A percentile compares a stretch with the other conserved stretches of the same genome.
Conservation (phyloP, 2,113 vertebrate species). For the Reinhardtius hippoglossoides region DNA sequence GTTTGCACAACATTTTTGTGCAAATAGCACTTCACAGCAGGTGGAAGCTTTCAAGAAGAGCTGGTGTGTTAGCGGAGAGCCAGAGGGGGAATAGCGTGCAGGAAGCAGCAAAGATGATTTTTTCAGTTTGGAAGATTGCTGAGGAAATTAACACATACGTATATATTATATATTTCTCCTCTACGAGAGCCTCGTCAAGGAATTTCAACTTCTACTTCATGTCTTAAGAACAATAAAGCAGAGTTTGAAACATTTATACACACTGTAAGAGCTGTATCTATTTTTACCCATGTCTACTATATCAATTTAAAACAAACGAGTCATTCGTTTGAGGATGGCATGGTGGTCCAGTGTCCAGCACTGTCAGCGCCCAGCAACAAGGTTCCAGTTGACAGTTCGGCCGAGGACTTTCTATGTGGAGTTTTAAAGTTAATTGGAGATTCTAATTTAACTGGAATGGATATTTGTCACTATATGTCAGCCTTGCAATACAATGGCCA, state of each 20-base stretch:
- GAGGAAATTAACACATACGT: conserved; percentile 13
- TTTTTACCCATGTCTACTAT: neutral
- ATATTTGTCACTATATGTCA: too few species aligned
- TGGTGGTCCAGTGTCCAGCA: too few species aligned
- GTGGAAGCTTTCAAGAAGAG: conserved; percentile 58
- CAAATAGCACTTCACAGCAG: conserved; percentile 40
- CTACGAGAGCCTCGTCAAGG: neutral
- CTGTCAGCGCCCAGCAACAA: too few species aligned
- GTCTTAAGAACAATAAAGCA: neutral
- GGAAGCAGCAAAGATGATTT: conserved; percentile 16
- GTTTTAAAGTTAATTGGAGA: too few species aligned
- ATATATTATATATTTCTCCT: neutral
- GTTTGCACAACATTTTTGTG: conserved; percentile 36
- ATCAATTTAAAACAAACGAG: neutral
- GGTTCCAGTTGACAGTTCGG: too few species aligned
- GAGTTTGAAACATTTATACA: neutral
- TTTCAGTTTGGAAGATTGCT: neutral
- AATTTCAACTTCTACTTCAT: neutral
- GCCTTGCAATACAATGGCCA: too few species aligned
- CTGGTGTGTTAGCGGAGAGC: neutral
- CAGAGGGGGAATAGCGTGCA: conserved; percentile 2
- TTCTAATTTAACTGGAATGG: too few species aligned
- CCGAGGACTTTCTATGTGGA: too few species aligned
- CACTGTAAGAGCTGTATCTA: neutral
- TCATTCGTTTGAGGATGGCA: too few species aligned